phyloP scores from a whole-genome alignment of 2,113 vertebrate genomes.

The Chaenogobius annularis region DNA sequence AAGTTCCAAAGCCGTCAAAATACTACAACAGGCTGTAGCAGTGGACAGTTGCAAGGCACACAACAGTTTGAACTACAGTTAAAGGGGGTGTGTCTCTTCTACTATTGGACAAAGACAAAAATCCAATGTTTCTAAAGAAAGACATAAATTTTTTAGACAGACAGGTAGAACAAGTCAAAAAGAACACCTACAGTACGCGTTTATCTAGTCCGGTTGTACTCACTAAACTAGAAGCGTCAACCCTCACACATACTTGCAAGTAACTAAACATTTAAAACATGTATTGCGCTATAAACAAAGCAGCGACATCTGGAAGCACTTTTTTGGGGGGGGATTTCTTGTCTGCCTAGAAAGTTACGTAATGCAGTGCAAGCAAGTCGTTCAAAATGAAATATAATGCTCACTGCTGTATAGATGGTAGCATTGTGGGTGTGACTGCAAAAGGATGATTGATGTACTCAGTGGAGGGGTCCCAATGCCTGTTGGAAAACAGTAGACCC shows the following conservation, averaged over 20 bases:
- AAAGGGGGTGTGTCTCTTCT: conserved; percentile 26
- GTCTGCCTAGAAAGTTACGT: conserved; percentile 4
- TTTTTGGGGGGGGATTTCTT: conserved; percentile 12
- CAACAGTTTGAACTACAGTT: neutral
- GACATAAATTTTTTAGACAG: conserved; percentile 4
- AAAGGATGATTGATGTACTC: conserved; percentile 13
- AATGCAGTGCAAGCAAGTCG: neutral
- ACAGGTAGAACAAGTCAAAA: conserved; percentile 32
- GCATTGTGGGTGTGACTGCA: conserved; percentile 20
- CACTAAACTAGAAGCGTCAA: neutral
- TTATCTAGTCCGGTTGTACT: conserved; percentile 10
- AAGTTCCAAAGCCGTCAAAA: neutral
- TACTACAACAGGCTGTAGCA: neutral
- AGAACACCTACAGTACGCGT: conserved; percentile 10
- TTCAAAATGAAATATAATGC: conserved; percentile 2
- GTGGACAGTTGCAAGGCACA: conserved; percentile 10
- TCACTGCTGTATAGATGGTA: neutral
- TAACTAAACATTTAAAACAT: neutral
- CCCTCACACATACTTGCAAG: conserved; percentile 2
- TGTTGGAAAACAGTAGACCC: conserved; percentile 38
- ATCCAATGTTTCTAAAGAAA: conserved; percentile 35
- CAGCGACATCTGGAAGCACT: conserved; percentile 7
- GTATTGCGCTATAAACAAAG: neutral
- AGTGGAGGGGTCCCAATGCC: conserved; percentile 19
- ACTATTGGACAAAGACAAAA: conserved; percentile 39